Conservation (phyloP, 2,797 vertebrate genomes). For the Oreochromis mossambicus region DNA sequence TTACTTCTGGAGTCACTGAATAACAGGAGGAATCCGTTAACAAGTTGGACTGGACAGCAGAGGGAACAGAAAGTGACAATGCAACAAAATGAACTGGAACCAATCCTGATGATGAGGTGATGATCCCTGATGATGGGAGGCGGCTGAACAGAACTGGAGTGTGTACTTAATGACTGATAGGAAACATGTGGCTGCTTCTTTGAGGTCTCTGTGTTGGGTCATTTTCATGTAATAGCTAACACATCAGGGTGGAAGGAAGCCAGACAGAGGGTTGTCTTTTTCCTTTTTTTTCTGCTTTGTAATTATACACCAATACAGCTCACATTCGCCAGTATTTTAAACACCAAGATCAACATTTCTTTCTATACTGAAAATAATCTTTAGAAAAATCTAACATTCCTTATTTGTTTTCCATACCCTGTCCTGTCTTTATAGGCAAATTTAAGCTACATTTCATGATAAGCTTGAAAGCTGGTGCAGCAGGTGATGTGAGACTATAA, state of each 20-base stretch:
- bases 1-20: constrained; percentile 25
- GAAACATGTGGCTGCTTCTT: constrained; percentile 54
- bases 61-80: not conserved
- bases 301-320: not conserved
- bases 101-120: constrained; percentile 1
- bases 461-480: not conserved
- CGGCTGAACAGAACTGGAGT: not conserved
- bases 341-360: not conserved
- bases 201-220: constrained; percentile 1
- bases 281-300: not conserved
- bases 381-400: not conserved
- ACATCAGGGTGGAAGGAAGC: not conserved
- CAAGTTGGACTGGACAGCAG: not conserved
- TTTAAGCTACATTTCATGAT: not conserved
- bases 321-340: not conserved
- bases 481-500: not conserved
- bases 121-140: not conserved
- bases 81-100: not conserved
- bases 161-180: constrained; percentile 20
- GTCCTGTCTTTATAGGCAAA: not conserved
- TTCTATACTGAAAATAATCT: not conserved
- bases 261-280: constrained; percentile 3
- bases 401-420: not conserved
- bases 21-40: not conserved
- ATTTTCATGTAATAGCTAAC: constrained; percentile 30